phyloP scores from a whole-genome alignment of 2,888 invertebrate genomes.

The Eledone cirrhosa region DNA sequence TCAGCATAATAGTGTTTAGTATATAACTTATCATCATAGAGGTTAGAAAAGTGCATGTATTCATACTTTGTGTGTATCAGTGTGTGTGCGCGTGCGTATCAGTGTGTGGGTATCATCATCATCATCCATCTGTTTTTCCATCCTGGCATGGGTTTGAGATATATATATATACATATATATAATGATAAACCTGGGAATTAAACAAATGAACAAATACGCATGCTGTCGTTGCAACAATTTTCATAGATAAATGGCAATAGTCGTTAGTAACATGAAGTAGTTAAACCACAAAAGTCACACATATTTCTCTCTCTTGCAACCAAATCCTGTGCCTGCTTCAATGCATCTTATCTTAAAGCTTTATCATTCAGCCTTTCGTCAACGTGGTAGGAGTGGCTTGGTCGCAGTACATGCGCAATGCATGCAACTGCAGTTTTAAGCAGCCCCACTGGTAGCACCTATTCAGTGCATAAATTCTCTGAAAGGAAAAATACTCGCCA shows the following conservation, averaged over 20 bases:
- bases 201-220: constrained; percentile 7
- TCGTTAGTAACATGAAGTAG: background rate
- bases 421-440: constrained; percentile 27
- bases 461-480: constrained; percentile 22
- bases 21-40: too few relatives aligned
- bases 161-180: too few relatives aligned
- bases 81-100: too few relatives aligned
- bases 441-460: constrained; percentile 22
- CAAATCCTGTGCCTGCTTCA: constrained; percentile 14
- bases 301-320: constrained; percentile 16
- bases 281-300: background rate
- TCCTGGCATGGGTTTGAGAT: too few relatives aligned
- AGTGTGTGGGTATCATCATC: too few relatives aligned
- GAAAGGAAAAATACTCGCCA: constrained; percentile 25
- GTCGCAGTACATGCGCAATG: constrained; percentile 16
- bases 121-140: too few relatives aligned
- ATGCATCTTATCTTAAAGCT: constrained; percentile 25
- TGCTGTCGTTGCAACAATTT: constrained; percentile 22
- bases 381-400: constrained; percentile 14
- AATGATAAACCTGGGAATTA: too few relatives aligned
- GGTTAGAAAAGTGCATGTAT: too few relatives aligned
- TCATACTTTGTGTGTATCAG: background rate
- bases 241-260: constrained; percentile 7
- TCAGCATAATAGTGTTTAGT: too few relatives aligned
- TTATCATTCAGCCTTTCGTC: constrained; percentile 19